Base-by-base conservation (phyloP, 2,888 invertebrate species). In the Oeneis ivallda region DNA sequence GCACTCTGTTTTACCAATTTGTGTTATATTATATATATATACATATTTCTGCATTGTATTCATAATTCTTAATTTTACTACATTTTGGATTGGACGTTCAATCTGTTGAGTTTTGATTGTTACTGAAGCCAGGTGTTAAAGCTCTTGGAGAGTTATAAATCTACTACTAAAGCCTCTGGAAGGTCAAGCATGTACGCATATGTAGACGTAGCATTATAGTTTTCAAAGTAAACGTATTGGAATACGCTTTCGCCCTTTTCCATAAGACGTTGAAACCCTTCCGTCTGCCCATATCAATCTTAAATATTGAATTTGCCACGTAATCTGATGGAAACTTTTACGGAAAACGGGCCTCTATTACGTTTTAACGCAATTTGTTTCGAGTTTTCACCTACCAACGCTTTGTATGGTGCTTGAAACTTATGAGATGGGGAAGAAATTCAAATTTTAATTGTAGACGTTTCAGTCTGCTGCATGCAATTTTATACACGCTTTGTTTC, bases 251-350 rank as follows among this genome's bases (percentile, higher is more conserved):
- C 39, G 13, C 81, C 83, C 84, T 83, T 82, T 81, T 72, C 71
- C 70, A 71, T 50, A 52, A 80, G 74, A 76, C 73, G 73, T 70
- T 71, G 76, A 74, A 80, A 79, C 86, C 87, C 85, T 83, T 81
- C 84, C 87, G 85, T 87, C 87, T 89, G 90, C 87, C 84, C 84
- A 82, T 90, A 90, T 91, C 92, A 92, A 92, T 92, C 91, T 89
- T 87, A 89, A 89, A 91, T 90, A 92, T 92, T 90, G 89, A 92
- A 91, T 92, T 92, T 90, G 85, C 84, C 74, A 80, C 84, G 88
- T 91, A 91, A 92, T 91, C 86, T 80, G 84, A 85, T 87, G 85
- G 84, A 87, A 91, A 91, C 80, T 90, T 91, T 88, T 81, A 84
- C 86, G 85, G 85, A 85, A 89, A 88, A 89, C 88, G 87, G 87